Conservation (phyloP, 2,888 invertebrate species). For the Cinara cedri region DNA sequence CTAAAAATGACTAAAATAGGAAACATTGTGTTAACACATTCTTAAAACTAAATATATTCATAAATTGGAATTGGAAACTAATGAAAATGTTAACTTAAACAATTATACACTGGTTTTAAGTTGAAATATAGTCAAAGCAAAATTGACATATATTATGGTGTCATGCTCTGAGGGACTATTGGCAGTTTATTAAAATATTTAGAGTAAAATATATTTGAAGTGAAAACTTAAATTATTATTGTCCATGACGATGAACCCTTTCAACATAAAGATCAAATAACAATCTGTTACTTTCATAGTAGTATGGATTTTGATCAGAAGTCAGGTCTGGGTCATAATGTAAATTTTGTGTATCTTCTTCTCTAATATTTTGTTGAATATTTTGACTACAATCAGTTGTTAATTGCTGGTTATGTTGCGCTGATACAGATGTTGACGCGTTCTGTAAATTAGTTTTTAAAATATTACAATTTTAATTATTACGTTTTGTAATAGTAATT, state of each 20-base stretch:
- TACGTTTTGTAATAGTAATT: no score
- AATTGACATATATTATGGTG: constrained; percentile 8
- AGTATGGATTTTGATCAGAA: constrained; percentile 81
- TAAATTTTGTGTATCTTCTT: constrained; percentile 37
- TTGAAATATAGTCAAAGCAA: constrained; percentile 16
- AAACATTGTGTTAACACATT: constrained; percentile 30
- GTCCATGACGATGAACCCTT: constrained; percentile 71
- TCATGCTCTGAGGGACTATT: not conserved
- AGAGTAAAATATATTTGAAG: constrained; percentile 13
- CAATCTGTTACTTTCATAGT: constrained; percentile 83
- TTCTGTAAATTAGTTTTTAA: constrained; percentile 29
- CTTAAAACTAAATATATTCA: constrained; percentile 19
- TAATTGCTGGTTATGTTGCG: constrained; percentile 11
- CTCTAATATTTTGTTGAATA: constrained; percentile 25
- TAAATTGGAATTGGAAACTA: not conserved
- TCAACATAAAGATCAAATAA: constrained; percentile 84
- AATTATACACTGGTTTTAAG: not conserved
- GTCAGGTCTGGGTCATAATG: constrained; percentile 77
- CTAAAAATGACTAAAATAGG: constrained; percentile 47
- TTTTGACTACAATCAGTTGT: constrained; percentile 23
- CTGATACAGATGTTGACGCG: constrained; percentile 35
- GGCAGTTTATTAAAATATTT: constrained; percentile 12
- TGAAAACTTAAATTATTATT: constrained; percentile 61
- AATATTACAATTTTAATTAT: no score
- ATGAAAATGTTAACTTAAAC: constrained; percentile 13